These are phyloP conservation scores for Stichodactyla mertensii DNA, from an alignment of 64 coral and sea anemone genomes.

Conservation along the genomic window DNA sequence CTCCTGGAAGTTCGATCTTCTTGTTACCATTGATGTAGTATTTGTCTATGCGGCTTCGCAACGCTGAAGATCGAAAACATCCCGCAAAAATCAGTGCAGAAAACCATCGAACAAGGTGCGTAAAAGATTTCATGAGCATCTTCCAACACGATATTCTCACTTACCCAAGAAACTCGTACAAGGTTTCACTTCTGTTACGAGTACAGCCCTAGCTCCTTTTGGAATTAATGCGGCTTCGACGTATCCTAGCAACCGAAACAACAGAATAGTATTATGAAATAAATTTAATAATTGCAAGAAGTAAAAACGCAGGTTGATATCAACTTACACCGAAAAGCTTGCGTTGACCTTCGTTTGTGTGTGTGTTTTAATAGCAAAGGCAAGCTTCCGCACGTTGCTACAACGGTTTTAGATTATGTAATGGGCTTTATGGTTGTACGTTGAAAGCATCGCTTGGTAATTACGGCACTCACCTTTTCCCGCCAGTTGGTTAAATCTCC, in stretches of 20 bases:
- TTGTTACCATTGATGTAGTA: constrained; percentile 96
- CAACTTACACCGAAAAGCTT: too few relatives aligned
- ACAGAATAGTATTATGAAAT: background rate
- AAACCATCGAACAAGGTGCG: too few relatives aligned
- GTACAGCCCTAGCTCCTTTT: constrained; percentile 74
- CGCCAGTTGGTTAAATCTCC: constrained; percentile 82
- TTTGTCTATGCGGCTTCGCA: constrained; percentile 55
- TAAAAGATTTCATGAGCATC: too few relatives aligned
- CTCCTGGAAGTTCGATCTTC: constrained; percentile 91
- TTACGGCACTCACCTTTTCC: constrained; percentile 50
- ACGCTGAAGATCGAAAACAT: constrained; percentile 11
- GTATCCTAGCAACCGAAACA: constrained; percentile 54
- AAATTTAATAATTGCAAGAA: background rate
- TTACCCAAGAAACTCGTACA: constrained; percentile 91
- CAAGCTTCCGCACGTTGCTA: too few relatives aligned
- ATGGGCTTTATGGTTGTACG: too few relatives aligned
- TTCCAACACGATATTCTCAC: background rate
- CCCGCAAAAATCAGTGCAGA: background rate
- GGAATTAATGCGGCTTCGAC: constrained; percentile 86
- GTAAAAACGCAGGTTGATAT: background rate
- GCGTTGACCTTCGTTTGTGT: too few relatives aligned
- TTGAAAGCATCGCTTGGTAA: too few relatives aligned
- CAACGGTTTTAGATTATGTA: too few relatives aligned
- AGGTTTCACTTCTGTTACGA: constrained; percentile 71
- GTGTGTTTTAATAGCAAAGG: too few relatives aligned